These are phyloP conservation scores for Ophonus ardosiacus DNA, from an alignment of 2,888 invertebrate species.

Conservation along the genomic window DNA sequence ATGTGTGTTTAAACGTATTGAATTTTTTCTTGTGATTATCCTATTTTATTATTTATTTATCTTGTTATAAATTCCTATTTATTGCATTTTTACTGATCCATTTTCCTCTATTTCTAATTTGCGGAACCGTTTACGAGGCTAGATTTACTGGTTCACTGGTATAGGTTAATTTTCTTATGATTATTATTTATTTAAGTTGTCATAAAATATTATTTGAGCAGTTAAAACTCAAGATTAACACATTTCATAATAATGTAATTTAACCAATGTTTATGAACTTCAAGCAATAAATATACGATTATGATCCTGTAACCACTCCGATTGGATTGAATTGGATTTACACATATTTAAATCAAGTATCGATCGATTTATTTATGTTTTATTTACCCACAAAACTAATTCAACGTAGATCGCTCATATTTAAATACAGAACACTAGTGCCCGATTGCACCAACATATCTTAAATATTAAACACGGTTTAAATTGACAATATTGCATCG, in stretches of 20 bases:
- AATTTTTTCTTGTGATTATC: not conserved
- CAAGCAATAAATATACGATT: conserved; percentile 50
- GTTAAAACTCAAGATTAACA: conserved; percentile 56
- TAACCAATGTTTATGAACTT: conserved; percentile 48
- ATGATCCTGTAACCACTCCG: conserved; percentile 21
- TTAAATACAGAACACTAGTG: not conserved
- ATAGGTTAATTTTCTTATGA: conserved; percentile 51
- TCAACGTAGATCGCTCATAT: not conserved
- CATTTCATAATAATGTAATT: conserved; percentile 59
- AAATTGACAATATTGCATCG: too few relatives aligned
- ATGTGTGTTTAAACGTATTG: not conserved
- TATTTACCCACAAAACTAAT: not conserved
- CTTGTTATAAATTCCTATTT: not conserved
- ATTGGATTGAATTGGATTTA: conserved; percentile 41
- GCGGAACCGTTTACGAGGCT: conserved; percentile 6
- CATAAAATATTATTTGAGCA: conserved; percentile 56
- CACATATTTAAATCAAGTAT: conserved; percentile 27
- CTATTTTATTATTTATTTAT: not conserved
- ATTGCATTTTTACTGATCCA: not conserved
- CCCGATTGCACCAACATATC: too few relatives aligned
- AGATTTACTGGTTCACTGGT: conserved; percentile 40
- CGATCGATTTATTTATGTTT: conserved; percentile 28
- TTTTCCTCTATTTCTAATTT: not conserved
- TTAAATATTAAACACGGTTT: too few relatives aligned
- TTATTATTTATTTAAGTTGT: conserved; percentile 52